A percentile compares a stretch with the other conserved stretches of the same genome.
Evolutionary conservation across 92 coral and sea anemone genomes (phyloP).

Genomic region (Porites divaricata): DNA sequence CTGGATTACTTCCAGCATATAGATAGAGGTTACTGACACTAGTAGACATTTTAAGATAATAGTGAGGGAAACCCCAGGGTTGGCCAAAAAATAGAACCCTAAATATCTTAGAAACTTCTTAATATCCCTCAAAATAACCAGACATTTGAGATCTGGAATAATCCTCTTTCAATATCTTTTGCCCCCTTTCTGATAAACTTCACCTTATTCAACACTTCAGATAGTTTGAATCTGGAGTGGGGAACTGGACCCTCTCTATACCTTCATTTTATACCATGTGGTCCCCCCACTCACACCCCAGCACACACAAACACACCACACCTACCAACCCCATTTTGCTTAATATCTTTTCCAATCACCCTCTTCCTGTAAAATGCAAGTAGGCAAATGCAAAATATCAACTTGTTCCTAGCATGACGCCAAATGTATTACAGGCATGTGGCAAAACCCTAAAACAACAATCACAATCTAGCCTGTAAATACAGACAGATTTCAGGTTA

Average conservation of each 20-base stretch:
- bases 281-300: slow-evolving; percentile 13
- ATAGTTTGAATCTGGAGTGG: too few species aligned
- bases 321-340: slow-evolving; percentile 16
- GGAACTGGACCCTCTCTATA: too few species aligned
- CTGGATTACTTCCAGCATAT: too few species aligned
- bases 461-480: slow-evolving; percentile 8
- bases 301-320: slow-evolving; percentile 1
- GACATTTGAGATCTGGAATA: too few species aligned
- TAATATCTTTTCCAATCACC: slow-evolving; percentile 19
- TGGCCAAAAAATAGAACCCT: too few species aligned
- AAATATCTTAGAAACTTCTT: too few species aligned
- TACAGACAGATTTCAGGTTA: slow-evolving; percentile 15
- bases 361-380: slow-evolving; percentile 4
- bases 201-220: not conserved
- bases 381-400: slow-evolving; percentile 20
- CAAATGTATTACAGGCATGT: too few species aligned
- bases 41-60: too few species aligned
- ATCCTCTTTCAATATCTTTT: not conserved
- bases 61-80: too few species aligned
- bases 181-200: slow-evolving; percentile 9
- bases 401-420: not conserved
- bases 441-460: slow-evolving; percentile 10
- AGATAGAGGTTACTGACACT: too few species aligned
- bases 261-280: not conserved
- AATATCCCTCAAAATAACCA: too few species aligned